Evolutionary conservation across 2,888 invertebrate genomes (phyloP).

Genomic region (Leucoma salicis): DNA sequence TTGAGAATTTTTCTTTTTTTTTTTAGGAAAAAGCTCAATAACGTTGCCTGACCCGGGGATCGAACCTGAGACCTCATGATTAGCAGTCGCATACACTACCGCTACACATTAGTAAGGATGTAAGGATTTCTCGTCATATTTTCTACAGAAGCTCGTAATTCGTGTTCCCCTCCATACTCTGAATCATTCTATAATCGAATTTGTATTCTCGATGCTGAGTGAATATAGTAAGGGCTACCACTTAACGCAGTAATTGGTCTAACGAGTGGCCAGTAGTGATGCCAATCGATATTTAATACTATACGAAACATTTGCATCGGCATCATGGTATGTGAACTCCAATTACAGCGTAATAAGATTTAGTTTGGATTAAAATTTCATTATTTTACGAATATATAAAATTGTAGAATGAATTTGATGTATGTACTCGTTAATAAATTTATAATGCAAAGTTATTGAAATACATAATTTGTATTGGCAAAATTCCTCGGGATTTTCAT

Average conservation of each 20-base stretch:
- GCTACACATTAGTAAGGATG: too few relatives aligned
- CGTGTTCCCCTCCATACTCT: conserved; percentile 11
- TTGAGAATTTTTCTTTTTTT: too few relatives aligned
- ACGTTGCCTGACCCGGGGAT: too few relatives aligned
- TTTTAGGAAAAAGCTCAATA: too few relatives aligned
- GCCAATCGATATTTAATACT: conserved; percentile 25
- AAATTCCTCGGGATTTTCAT: neutral
- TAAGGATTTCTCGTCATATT: too few relatives aligned
- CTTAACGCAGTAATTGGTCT: conserved; percentile 66
- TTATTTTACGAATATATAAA: neutral
- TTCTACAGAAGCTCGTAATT: neutral
- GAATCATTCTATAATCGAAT: conserved; percentile 50
- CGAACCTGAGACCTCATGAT: too few relatives aligned
- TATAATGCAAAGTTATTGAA: neutral
- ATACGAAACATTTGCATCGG: neutral
- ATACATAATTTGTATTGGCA: neutral
- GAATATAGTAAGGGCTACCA: conserved; percentile 71
- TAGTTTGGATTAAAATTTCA: neutral
- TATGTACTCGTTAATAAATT: too few relatives aligned
- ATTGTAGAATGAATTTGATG: neutral
- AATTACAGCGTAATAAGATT: neutral
- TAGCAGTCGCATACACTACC: too few relatives aligned
- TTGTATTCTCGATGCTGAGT: conserved; percentile 55
- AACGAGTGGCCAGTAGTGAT: conserved; percentile 52
- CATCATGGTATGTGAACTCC: neutral